Evolutionary conservation across 2,113 vertebrate genomes (phyloP).

Genomic region (Synchiropus splendidus): DNA sequence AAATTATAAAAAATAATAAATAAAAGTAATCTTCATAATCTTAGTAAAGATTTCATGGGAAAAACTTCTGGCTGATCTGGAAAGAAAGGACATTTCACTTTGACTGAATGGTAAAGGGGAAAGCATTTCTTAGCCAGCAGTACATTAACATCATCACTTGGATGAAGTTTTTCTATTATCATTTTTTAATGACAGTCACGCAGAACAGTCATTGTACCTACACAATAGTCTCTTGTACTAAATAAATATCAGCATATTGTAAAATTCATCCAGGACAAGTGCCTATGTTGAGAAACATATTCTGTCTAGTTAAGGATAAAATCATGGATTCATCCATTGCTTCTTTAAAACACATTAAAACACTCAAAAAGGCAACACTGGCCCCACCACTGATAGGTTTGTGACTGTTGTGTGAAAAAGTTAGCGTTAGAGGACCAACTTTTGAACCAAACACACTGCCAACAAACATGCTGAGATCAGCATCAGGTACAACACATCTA

Average conservation of each 20-base stretch:
- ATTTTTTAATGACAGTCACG: constrained; percentile 44
- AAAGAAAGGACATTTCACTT: too few species aligned
- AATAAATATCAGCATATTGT: constrained; percentile 26
- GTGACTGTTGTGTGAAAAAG: constrained; percentile 32
- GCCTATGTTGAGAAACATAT: constrained; percentile 52
- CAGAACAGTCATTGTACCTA: constrained; percentile 23
- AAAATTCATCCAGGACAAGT: constrained; percentile 49
- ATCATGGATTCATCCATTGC: too few species aligned
- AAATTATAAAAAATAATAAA: too few species aligned
- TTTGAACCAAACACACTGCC: constrained; percentile 63
- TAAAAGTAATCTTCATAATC: too few species aligned
- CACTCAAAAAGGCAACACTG: too few species aligned
- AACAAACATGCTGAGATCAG: constrained; percentile 21
- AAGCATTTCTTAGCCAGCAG: too few species aligned
- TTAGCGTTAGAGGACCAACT: constrained; percentile 51
- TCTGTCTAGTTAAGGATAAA: constrained; percentile 23
- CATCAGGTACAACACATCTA: constrained; percentile 10
- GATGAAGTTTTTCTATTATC: too few species aligned
- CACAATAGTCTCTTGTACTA: constrained; percentile 16
- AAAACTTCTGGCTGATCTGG: too few species aligned
- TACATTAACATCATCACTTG: too few species aligned
- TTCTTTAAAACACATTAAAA: too few species aligned
- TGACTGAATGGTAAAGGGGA: too few species aligned
- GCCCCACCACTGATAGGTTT: neutral
- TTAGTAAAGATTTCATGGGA: too few species aligned